phyloP scores from a whole-genome alignment of 1,140 invertebrate genomes.

The Dreissena polymorpha region DNA sequence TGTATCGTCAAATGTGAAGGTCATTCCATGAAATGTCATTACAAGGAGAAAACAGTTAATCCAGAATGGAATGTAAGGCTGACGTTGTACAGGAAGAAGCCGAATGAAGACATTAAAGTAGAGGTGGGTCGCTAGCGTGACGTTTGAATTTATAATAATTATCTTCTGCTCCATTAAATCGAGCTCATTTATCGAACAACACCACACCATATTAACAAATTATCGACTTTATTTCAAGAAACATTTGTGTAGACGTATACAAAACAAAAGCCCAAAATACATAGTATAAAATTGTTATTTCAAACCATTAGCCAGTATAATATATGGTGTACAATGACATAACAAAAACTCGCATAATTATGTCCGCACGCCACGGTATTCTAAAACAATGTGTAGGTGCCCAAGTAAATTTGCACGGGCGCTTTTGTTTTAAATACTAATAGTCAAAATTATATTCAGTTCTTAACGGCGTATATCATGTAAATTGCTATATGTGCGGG shows the following conservation, averaged over 20 bases:
- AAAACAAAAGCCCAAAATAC: background rate
- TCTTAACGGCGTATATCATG: too few species aligned
- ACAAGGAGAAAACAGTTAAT: slow-evolving; percentile 78
- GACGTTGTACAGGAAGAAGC: slow-evolving; percentile 76
- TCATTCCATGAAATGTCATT: slow-evolving; percentile 76
- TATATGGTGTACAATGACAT: too few species aligned
- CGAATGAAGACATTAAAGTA: slow-evolving; percentile 74
- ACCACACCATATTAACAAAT: too few species aligned
- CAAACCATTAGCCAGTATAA: too few species aligned
- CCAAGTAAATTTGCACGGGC: too few species aligned
- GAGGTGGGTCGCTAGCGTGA: slow-evolving; percentile 66
- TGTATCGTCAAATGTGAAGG: slow-evolving; percentile 82
- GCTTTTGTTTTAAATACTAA: too few species aligned
- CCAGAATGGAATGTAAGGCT: slow-evolving; percentile 80
- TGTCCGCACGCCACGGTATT: too few species aligned
- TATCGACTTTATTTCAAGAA: too few species aligned
- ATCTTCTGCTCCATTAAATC: background rate
- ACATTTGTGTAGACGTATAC: background rate
- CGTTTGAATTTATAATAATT: background rate
- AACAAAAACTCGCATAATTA: too few species aligned
- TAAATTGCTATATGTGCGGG: too few species aligned
- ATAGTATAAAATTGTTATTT: background rate
- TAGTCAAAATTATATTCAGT: too few species aligned
- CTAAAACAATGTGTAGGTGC: too few species aligned
- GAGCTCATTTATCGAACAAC: background rate